These are phyloP conservation scores for Harpalus rufipes DNA, from an alignment of 2,888 invertebrate genomes.

Conservation along the genomic window DNA sequence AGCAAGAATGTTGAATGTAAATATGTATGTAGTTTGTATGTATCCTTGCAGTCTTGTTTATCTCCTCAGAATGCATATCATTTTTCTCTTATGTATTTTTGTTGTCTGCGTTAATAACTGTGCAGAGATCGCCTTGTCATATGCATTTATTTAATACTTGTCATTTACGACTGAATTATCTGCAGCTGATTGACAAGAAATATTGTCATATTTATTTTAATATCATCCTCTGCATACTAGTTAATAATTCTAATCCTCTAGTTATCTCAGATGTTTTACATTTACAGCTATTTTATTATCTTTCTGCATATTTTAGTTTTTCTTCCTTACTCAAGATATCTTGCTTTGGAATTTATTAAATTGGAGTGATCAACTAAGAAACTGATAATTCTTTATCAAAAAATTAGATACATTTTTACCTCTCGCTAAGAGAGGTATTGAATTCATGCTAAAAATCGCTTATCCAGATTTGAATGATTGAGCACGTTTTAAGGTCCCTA, in stretches of 20 bases:
- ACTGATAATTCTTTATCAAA: not conserved
- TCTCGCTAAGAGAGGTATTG: too few relatives aligned
- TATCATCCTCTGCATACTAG: slow-evolving; percentile 43
- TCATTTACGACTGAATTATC: slow-evolving; percentile 58
- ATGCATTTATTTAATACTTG: slow-evolving; percentile 48
- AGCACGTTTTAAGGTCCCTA: too few relatives aligned
- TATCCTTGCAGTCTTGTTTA: slow-evolving; percentile 48
- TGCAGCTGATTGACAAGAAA: slow-evolving; percentile 44
- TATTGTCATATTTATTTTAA: slow-evolving; percentile 51
- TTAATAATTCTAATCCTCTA: slow-evolving; percentile 44
- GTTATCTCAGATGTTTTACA: slow-evolving; percentile 28
- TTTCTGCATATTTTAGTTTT: not conserved
- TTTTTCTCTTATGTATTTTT: slow-evolving; percentile 25
- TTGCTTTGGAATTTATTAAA: not conserved
- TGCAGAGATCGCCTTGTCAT: slow-evolving; percentile 45
- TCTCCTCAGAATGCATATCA: slow-evolving; percentile 42
- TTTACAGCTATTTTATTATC: slow-evolving; percentile 10
- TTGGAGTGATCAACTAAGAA: not conserved
- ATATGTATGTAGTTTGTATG: slow-evolving; percentile 43
- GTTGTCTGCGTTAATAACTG: slow-evolving; percentile 46
- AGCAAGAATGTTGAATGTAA: slow-evolving; percentile 55
- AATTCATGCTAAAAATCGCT: too few relatives aligned
- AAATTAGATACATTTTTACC: not conserved
- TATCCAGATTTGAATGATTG: too few relatives aligned
- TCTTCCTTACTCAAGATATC: not conserved